phyloP scores from a whole-genome alignment of 2,888 invertebrate species.

The Drosophila planitibia region DNA sequence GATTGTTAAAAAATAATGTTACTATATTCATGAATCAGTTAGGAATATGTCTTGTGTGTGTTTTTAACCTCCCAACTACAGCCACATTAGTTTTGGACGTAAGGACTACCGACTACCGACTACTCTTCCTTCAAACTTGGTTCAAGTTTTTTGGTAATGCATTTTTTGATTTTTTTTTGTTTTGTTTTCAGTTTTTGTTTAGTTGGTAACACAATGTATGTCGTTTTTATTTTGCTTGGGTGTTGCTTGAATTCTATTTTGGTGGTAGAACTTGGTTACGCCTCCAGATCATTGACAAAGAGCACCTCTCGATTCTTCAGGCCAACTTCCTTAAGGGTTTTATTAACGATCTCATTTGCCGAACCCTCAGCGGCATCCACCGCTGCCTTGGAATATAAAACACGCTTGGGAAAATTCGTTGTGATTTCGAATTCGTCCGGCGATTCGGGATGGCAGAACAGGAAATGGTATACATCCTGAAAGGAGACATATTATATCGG shows the following conservation, averaged over 20 bases:
- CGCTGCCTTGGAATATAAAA: conserved; percentile 87
- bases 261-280: conserved; percentile 82
- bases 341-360: conserved; percentile 55
- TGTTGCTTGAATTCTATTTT: conserved; percentile 25
- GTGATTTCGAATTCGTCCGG: conserved; percentile 97
- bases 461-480: conserved; percentile 96
- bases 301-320: conserved; percentile 95
- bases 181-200: conserved; percentile 23
- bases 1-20: conserved; percentile 72
- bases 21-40: conserved; percentile 65
- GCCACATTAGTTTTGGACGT: conserved; percentile 32
- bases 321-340: conserved; percentile 88
- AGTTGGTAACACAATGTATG: conserved; percentile 59
- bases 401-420: conserved; percentile 96
- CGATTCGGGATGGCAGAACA: conserved; percentile 97
- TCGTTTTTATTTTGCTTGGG: conserved; percentile 14
- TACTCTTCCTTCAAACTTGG: conserved; percentile 71
- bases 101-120: conserved; percentile 57
- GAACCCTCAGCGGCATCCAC: conserved; percentile 51
- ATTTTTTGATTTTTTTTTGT: conserved; percentile 19
- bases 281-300: conserved; percentile 97
- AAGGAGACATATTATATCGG: conserved; percentile 73
- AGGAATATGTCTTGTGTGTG: conserved; percentile 60
- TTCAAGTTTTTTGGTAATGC: conserved; percentile 72
- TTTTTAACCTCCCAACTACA: conserved; percentile 6